Evolutionary conservation across 1,140 invertebrate genomes (phyloP).

Genomic region (Mactra quadrangularis): DNA sequence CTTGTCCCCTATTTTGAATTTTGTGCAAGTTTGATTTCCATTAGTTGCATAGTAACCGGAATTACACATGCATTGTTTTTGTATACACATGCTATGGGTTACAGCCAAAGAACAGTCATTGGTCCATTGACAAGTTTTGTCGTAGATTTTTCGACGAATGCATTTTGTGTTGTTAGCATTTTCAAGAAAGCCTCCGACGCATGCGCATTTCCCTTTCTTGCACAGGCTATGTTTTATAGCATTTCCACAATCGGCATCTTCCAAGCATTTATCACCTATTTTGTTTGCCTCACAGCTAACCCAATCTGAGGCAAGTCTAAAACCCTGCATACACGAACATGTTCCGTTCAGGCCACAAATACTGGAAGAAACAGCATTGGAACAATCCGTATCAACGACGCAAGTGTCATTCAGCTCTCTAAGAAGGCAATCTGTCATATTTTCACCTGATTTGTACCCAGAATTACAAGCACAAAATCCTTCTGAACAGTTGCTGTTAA

Average conservation of each 20-base stretch:
- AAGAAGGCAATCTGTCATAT: slow-evolving; percentile 28
- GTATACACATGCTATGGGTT: slow-evolving; percentile 58
- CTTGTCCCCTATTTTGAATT: slow-evolving; percentile 64
- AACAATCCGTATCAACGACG: slow-evolving; percentile 62
- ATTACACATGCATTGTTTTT: slow-evolving; percentile 57
- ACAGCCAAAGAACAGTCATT: slow-evolving; percentile 65
- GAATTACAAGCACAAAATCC: slow-evolving; percentile 60
- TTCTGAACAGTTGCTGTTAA: slow-evolving; percentile 56
- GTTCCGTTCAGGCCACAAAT: slow-evolving; percentile 38
- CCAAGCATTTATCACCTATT: slow-evolving; percentile 61
- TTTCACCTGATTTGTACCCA: slow-evolving; percentile 44
- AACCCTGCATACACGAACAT: slow-evolving; percentile 57
- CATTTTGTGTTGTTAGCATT: slow-evolving; percentile 43
- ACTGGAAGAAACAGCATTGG: slow-evolving; percentile 51
- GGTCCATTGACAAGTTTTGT: slow-evolving; percentile 54
- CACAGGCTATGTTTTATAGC: slow-evolving; percentile 63
- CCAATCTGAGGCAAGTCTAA: background rate
- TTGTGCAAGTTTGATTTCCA: slow-evolving; percentile 54
- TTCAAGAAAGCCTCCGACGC: slow-evolving; percentile 57
- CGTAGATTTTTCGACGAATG: slow-evolving; percentile 57
- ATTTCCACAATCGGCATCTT: slow-evolving; percentile 61
- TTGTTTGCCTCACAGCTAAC: slow-evolving; percentile 44
- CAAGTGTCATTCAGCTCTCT: slow-evolving; percentile 63
- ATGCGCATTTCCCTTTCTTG: slow-evolving; percentile 52
- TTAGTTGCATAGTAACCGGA: slow-evolving; percentile 59